Evolutionary conservation across 1,140 invertebrate genomes (phyloP).

Genomic region (Palaemon carinicauda): DNA sequence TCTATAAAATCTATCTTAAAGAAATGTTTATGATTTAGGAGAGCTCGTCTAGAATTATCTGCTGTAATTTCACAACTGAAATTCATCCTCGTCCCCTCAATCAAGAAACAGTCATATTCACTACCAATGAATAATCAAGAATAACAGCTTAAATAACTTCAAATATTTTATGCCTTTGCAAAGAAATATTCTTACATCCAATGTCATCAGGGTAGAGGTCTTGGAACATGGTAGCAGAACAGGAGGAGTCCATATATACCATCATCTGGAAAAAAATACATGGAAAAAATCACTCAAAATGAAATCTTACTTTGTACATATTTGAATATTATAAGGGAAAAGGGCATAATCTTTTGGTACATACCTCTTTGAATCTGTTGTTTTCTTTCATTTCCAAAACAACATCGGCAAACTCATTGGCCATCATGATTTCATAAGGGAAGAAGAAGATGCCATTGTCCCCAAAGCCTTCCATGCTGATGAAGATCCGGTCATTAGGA

Average conservation of each 20-base stretch:
- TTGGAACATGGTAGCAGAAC: conserved; percentile 76
- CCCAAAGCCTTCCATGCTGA: conserved; percentile 76
- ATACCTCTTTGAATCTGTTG: conserved; percentile 66
- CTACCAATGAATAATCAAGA: background rate
- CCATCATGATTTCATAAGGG: conserved; percentile 64
- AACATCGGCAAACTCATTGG: conserved; percentile 60
- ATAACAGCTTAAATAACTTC: background rate
- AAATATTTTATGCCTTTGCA: background rate
- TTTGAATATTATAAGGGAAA: background rate
- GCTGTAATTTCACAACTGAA: no score
- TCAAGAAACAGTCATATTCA: background rate
- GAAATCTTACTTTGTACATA: background rate
- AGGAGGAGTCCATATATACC: conserved; percentile 75
- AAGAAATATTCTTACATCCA: background rate
- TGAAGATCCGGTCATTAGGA: conserved; percentile 72
- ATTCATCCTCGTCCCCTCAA: no score
- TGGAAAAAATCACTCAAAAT: background rate
- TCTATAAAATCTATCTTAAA: no score
- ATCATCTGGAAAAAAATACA: conserved; percentile 65
- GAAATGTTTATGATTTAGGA: no score
- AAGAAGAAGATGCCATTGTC: conserved; percentile 71
- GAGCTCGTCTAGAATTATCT: no score
- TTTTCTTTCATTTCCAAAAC: conserved; percentile 67
- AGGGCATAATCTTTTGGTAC: background rate
- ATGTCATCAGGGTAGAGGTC: conserved; percentile 62